Percentiles rank a stretch among this genome's conserved stretches.
Conservation (phyloP, 2,797 vertebrate genomes). For the Parauchenoglanis ngamensis region DNA sequence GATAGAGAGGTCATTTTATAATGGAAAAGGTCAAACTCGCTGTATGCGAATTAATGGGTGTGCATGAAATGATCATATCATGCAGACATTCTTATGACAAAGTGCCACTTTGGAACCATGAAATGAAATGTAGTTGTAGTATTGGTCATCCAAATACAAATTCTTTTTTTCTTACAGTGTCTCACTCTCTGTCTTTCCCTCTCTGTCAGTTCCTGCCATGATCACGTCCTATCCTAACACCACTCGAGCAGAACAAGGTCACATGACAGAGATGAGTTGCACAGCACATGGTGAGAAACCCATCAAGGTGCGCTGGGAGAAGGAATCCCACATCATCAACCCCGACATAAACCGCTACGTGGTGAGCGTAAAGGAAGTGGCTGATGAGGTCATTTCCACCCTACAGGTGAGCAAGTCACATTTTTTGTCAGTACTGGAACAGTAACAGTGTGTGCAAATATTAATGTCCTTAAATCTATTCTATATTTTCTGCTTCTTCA, state of each 20-base stretch:
- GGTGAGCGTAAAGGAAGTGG: constrained; percentile 92
- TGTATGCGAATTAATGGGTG: not conserved
- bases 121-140: not conserved
- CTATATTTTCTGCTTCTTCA: constrained; percentile 21
- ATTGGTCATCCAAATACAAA: constrained; percentile 30
- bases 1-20: not conserved
- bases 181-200: constrained; percentile 5
- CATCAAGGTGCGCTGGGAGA: constrained; percentile 99
- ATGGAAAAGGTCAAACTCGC: not conserved
- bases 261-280: constrained; percentile 97
- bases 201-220: constrained; percentile 90
- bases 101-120: not conserved
- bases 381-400: constrained; percentile 93
- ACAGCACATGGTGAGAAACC: constrained; percentile 95
- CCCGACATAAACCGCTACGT: constrained; percentile 96
- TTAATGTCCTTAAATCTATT: not conserved
- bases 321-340: constrained; percentile 97
- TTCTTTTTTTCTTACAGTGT: constrained; percentile 43
- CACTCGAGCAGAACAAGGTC: constrained; percentile 94
- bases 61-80: not conserved
- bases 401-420: constrained; percentile 81
- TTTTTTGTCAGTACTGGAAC: not conserved
- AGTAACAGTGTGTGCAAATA: not conserved
- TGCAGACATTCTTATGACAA: not conserved
- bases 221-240: constrained; percentile 98